These are phyloP conservation scores for Anodontia alba DNA, from an alignment of 2,888 invertebrate species.

Conservation along the genomic window DNA sequence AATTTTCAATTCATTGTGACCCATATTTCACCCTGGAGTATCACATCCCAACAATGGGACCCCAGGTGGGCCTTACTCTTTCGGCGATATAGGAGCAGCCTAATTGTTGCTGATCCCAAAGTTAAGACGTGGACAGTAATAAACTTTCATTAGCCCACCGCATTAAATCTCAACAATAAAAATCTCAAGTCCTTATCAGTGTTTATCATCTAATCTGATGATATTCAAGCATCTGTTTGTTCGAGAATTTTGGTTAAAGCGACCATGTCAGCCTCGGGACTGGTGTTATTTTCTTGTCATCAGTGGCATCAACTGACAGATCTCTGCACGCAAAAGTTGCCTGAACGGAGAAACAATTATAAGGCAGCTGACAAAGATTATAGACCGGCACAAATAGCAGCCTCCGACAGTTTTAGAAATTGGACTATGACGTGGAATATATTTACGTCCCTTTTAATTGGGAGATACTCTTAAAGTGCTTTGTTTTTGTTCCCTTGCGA, in stretches of 20 bases:
- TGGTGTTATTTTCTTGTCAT: not conserved
- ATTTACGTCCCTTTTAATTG: no score
- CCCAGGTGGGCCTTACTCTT: not conserved
- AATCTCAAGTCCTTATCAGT: conserved; percentile 1
- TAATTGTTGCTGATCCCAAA: not conserved
- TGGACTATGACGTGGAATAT: no score
- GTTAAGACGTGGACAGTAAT: conserved; percentile 3
- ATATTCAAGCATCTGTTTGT: not conserved
- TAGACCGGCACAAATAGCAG: no score
- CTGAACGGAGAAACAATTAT: no score
- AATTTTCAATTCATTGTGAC: not conserved
- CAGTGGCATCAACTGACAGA: no score
- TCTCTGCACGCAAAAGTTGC: no score
- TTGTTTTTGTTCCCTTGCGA: no score
- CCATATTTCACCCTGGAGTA: conserved; percentile 1
- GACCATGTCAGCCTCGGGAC: not conserved
- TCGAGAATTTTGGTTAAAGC: not conserved
- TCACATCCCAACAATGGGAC: not conserved
- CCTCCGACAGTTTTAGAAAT: no score
- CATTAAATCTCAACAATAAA: conserved; percentile 13
- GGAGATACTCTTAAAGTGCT: no score
- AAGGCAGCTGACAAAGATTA: no score
- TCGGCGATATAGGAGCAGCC: not conserved
- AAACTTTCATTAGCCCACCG: not conserved
- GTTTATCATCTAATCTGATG: not conserved